Evolutionary conservation across 92 coral and sea anemone species (phyloP), one percentile per base, ranked within the genome.

Genomic region (Anthopleura xanthogrammica): DNA sequence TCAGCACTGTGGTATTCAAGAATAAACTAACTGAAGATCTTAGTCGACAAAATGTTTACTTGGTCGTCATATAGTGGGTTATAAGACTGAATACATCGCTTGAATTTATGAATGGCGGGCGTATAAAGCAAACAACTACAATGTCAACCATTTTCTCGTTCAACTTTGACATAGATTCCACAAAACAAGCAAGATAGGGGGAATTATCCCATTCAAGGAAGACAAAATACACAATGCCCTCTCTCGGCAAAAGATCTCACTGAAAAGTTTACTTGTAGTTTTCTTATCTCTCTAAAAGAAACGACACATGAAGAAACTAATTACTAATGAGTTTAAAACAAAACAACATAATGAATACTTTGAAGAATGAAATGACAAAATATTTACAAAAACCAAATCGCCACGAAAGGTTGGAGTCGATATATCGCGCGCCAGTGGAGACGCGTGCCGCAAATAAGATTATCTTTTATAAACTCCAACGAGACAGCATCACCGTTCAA

Each of bases 111-210:
- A 65, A 65, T 48, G 82, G 77, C 77, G 81, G 87, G 74, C 68
- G 60, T 54, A 66, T 39, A 60, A 60, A 76, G 56, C 79, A 84
- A 76, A 52, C 55, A 66, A 41, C 77, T 41, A 41, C 68, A 48
- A 84, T 84, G 87, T 77, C 79, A 84, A 84, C 87, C n/a, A 77
- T 84, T 84, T 84, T 84, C 87, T 77, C 82, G 87, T 84, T 84
- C 76, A 84, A 75, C 82, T 42, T 66, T 84, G 87, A 84, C 87
- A 84, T 58, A 84, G 81, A 46, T 84, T 62, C 87, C 82, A 75
- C 87, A 84, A 84, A 84, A 68, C 87, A 84, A 84, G 87, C 87
- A 84, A 64, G 87, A 84, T 76, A 81, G 79, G 74, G 48, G 82
- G 87, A 75, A 84, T 84, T 84, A 84, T 76, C 87, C 82, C 82